Evolutionary conservation across 2,888 invertebrate genomes (phyloP).

Genomic region (Neoaliturus tenellus): DNA sequence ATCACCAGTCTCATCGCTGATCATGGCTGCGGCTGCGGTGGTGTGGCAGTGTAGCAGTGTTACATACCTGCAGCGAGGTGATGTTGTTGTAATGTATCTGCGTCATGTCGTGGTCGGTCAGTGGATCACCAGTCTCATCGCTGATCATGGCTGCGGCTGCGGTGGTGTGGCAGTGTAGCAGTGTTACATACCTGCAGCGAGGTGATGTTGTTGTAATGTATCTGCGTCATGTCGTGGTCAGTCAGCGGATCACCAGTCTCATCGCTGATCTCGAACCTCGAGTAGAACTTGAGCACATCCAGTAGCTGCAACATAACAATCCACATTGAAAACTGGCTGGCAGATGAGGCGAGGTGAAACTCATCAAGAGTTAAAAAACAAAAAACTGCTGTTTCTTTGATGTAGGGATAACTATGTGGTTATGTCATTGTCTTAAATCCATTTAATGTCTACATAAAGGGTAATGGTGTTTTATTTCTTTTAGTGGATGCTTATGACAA

Average conservation of each 20-base stretch:
- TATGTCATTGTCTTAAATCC: too few relatives aligned
- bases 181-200: conserved; percentile 92
- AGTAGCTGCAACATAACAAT: conserved; percentile 81
- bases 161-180: too few relatives aligned
- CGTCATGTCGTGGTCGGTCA: conserved; percentile 96
- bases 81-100: conserved; percentile 95
- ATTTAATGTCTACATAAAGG: too few relatives aligned
- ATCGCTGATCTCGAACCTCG: conserved; percentile 98
- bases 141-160: too few relatives aligned
- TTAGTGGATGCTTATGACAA: too few relatives aligned
- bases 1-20: conserved; percentile 97
- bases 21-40: too few relatives aligned
- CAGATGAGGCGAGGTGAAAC: too few relatives aligned
- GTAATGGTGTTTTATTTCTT: too few relatives aligned
- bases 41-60: too few relatives aligned
- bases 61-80: conserved; percentile 91
- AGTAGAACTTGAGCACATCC: conserved; percentile 97
- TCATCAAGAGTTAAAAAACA: too few relatives aligned
- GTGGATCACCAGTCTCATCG: conserved; percentile 95
- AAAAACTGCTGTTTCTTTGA: too few relatives aligned
- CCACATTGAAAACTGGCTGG: background rate
- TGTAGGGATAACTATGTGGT: too few relatives aligned
- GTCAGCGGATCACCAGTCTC: conserved; percentile 96
- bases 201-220: conserved; percentile 95
- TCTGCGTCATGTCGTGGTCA: conserved; percentile 94